Base-by-base conservation (phyloP, 2,113 vertebrate species). In the Xenopus borealis region DNA sequence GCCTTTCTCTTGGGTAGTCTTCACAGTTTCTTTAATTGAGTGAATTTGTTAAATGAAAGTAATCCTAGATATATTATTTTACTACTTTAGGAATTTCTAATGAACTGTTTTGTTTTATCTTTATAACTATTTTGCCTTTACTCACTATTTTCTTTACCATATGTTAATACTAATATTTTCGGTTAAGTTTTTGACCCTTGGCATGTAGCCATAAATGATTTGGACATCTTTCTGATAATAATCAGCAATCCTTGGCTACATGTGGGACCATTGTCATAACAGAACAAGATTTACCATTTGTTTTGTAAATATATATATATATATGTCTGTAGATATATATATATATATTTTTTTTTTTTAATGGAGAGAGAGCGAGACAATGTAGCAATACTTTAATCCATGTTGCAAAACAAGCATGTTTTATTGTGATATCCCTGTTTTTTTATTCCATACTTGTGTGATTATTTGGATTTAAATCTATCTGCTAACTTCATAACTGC, bases 1-100 rank as follows among this genome's bases (percentile, higher is more conserved):
- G 79, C 79, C 76, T 79, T 69, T 69, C 65, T 81, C 71, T 45
- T 77, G 80, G 72, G 83, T 83, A 84, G 73, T 79, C 78, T 81
- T 68, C 79, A 16, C 53, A 23, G 72, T 79, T 81, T 73, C 81
- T 0, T 79, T 62, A 23, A 72, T 0, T 59, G 64, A 71, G 46
- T 72, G 62, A 72, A 79, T 71, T 80, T 73, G 79, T 77, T 77
- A 68, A 79, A 72, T 77, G 76, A 80, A 76, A 61, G 66, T 67
- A 77, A 69, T 72, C 63, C 75, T 78, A 61, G 59, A 67, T 71
- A 33, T n/a, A 50, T 50, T 47, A 79, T 78, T 66, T 72, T 66
- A 68, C 74, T 68, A 66, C 68, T 65, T 57, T 61, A 33, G 59
- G 71, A 50, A 46, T 57, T 45, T 67, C 47, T 20, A 72, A 40